Base-by-base conservation (phyloP, 2,797 vertebrate genomes). In the Tiaroga cobitis region DNA sequence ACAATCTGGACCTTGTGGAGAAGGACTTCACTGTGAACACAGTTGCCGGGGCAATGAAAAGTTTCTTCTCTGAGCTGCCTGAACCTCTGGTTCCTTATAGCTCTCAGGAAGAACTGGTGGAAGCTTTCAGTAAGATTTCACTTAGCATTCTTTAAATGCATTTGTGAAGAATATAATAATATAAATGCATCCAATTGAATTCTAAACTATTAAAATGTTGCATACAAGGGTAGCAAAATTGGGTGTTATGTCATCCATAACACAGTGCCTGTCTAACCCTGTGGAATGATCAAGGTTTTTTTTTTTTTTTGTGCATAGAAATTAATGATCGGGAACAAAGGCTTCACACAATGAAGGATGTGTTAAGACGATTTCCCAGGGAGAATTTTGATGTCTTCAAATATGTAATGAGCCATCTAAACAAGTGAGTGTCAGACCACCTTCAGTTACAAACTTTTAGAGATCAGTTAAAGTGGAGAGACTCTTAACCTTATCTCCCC, bases 331-430 rank as follows among this genome's bases (percentile, higher is more conserved):
- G 96, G 73, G 98, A 99, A 89, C 97, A 99, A 94, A 97, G 97
- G 91, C 92, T 99, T 4, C 97, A 97, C 0, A 96, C 97, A 34
- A 97, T 99, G 90, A 97, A 97, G 92, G 98, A 99, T 21, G 96
- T 98, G 51, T 95, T 99, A 90, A 96, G 95, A 93, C 97, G 90
- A 88, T 99, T 99, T 86, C 97, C 98, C 49, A 96, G 94, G 87
- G 98, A 99, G 91, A 99, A 99, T 92, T 97, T 98, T 2, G 97
- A 99, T 86, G 96, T 98, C 93, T 99, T 99, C 94, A 99, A 95
- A 94, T 98, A 97, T 1, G 97, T 99, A 89, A 96, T 96, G 88
- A 96, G 94, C 75, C 98, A 99, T 94, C 91, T 99, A 86, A 96
- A 97, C 95, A 98, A 96, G 98, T 99, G 92, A 69, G 96, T 94